Evolutionary conservation across 2,888 invertebrate species (phyloP).

Genomic region (Amphipoea oculea): DNA sequence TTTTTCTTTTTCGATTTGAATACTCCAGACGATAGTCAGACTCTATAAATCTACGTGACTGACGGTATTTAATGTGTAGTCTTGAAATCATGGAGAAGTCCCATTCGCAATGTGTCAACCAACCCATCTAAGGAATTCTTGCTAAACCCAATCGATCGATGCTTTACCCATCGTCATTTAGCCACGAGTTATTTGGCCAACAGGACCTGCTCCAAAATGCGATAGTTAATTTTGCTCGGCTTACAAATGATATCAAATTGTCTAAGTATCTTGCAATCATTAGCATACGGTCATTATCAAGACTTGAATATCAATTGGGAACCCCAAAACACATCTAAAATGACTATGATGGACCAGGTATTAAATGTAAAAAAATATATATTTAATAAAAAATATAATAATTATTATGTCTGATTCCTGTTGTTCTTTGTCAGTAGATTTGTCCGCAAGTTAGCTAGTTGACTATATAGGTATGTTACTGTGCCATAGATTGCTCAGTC

Average conservation of each 20-base stretch:
- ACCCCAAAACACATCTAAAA: neutral
- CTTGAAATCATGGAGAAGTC: constrained; percentile 16
- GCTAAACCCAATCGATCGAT: constrained; percentile 15
- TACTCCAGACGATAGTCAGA: neutral
- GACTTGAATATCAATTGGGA: neutral
- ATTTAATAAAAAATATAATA: neutral
- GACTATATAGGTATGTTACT: constrained; percentile 59
- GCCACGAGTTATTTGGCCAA: neutral
- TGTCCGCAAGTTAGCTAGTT: constrained; percentile 53
- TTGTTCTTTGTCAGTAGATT: constrained; percentile 47
- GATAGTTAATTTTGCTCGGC: neutral
- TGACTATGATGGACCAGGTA: neutral
- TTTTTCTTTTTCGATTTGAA: neutral
- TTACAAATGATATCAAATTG: constrained; percentile 2
- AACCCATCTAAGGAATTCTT: constrained; percentile 17
- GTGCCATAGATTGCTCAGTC: constrained; percentile 51
- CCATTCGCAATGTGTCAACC: constrained; percentile 1
- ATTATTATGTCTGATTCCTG: constrained; percentile 10
- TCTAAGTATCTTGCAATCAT: neutral
- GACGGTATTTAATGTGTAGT: neutral
- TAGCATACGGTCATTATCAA: neutral
- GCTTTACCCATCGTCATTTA: neutral
- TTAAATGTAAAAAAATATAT: neutral
- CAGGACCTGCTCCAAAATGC: neutral
- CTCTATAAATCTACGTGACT: neutral